Evolutionary conservation across 2,113 vertebrate genomes (phyloP), one percentile per base, ranked within the genome.

Genomic region (Perognathus longimembris): DNA sequence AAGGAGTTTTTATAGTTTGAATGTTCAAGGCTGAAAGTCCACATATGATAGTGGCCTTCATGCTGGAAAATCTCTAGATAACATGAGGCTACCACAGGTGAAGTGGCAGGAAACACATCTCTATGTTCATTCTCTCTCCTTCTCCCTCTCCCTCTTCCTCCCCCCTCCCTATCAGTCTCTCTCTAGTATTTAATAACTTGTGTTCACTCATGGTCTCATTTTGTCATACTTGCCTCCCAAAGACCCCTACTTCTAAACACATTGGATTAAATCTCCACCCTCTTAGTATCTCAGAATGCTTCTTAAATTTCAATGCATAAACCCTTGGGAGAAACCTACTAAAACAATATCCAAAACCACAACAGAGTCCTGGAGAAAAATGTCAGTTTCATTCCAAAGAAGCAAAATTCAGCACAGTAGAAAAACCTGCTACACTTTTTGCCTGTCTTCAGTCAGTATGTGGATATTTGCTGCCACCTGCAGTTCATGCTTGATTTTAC

Each of bases 381-480:
- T 14, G 32, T 10, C 28, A 20, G 59, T 22, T 73, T 10, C n/a
- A 20, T 10, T 54, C 59, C 26, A 14, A 77, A 78, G 11, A 67
- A 20, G 26, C 34, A 54, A 84, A 89, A 83, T 76, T 75, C 15
- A 75, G 59, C 50, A 20, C 5, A 0, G 32, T 30, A 18, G 7
- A 14, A 30, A 54, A 75, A 50, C 4, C 14, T 40, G 7, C 14
- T 20, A 4, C 59, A 71, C n/a, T 73, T 32, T 9, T 2, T 15
- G 26, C 54, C 6, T 5, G 0, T 61, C 64, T 0, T 7, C 4
- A 73, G 12, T 80, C 38, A n/a, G 64, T 98, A 93, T 91, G 59
- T 97, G 70, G 69, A 89, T 32, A 7, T 98, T 97, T 98, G 97
- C 98, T 98, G 98, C 98, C 98, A 96, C 90, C 98, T 98, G 93